These are phyloP conservation scores for Hirundo rustica DNA, from an alignment of 2,797 vertebrate species.

Conservation along the genomic window DNA sequence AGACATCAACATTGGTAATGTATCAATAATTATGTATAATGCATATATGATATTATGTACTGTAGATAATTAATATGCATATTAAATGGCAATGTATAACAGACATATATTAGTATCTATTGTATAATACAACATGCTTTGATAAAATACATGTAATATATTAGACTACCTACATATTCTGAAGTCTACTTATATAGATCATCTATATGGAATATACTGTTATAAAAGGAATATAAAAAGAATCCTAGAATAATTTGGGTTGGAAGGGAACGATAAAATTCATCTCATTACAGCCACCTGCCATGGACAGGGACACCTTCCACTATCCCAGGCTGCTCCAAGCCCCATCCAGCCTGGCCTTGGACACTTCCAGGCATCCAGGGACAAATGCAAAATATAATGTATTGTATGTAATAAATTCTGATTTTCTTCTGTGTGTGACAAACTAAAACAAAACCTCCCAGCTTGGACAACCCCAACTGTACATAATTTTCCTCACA, in stretches of 20 bases:
- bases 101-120: background rate
- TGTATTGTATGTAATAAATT: background rate
- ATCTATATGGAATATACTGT: background rate
- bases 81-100: background rate
- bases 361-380: background rate
- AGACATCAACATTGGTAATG: background rate
- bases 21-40: background rate
- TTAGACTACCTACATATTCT: background rate
- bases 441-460: background rate
- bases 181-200: background rate
- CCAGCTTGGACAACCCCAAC: background rate
- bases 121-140: no score
- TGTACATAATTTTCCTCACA: background rate
- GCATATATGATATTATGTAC: background rate
- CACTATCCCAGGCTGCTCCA: background rate
- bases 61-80: background rate
- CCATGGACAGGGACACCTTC: background rate
- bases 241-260: background rate
- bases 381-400: background rate
- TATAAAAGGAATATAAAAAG: background rate
- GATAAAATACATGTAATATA: background rate
- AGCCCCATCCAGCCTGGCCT: background rate
- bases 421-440: background rate
- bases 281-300: background rate
- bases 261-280: background rate